Evolutionary conservation across 2,888 invertebrate species (phyloP), one percentile per base, ranked within the genome.

Genomic region (Adelognathus sp.): DNA sequence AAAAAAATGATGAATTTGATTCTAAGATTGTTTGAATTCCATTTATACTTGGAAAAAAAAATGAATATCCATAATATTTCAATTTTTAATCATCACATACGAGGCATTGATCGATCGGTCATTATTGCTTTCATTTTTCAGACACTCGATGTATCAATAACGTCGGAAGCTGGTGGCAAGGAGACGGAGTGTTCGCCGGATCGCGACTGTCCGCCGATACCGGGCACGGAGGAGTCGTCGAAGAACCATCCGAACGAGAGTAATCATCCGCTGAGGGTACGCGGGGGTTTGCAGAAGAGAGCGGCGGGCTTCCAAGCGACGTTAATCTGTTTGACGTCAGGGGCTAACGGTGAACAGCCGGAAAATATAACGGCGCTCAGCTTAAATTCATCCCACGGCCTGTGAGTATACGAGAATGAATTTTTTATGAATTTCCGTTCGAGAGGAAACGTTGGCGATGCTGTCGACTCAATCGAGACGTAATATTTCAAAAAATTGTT

Each of bases 281-380:
- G 95, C 88, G 92, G 94, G 64, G 97, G 97, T 39, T 92, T 94
- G 79, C 95, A 96, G 89, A 97, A 98, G 90, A 96, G 98, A 92
- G 95, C 96, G 44, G 94, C 98, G n/a, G 99, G 99, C 84, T 99
- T 98, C 94, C 99, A 99, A 93, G 97, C 98, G 60, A 96, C 98
- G 89, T 93, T 99, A 83, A 97, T 98, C 84, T 98, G 98, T 92
- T 93, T 99, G 89, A 97, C 99, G 87, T 96, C 95, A 64, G 96
- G 96, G 93, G 93, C 94, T 80, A 95, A 95, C 87, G 95, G 95
- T 54, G 95, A 95, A 92, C 94, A 96, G 87, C 95, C 98, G 86
- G 95, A 96, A 92, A 95, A 95, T 91, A 95, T 99, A 90, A 95
- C 97, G 85, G 95, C 98, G 83, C 95, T 99, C 90, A 96, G 97